Evolutionary conservation across 2,797 vertebrate genomes (phyloP).

Genomic region (Pipistrellus kuhlii): DNA sequence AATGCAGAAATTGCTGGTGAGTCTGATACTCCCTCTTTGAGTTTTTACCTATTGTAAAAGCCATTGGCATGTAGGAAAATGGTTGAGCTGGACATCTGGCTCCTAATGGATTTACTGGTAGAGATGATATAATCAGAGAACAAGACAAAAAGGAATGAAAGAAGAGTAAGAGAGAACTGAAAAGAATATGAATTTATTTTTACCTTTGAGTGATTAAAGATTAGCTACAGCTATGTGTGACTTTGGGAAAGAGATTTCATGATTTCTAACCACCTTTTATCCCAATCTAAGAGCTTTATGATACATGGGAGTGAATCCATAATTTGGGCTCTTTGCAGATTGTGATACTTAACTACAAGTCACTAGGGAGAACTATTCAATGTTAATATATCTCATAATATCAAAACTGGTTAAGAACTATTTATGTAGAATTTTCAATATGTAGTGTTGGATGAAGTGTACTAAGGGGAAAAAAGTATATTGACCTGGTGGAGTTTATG

Average conservation of each 20-base stretch:
- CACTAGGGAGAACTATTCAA: not conserved
- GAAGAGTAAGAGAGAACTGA: not conserved
- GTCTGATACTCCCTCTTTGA: not conserved
- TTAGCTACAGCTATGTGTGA: not conserved
- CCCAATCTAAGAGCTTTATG: not conserved
- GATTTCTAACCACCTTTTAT: constrained; percentile 22
- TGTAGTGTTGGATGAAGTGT: not conserved
- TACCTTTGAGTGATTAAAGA: not conserved
- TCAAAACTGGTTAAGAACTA: not conserved
- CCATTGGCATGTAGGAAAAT: not conserved
- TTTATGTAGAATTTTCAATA: not conserved
- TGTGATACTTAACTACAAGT: not conserved
- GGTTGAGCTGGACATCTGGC: not conserved
- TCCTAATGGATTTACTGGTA: not conserved
- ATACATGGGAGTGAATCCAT: not conserved
- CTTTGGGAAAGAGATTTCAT: not conserved
- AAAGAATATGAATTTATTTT: constrained; percentile 4
- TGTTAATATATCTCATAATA: not conserved
- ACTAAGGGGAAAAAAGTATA: not conserved
- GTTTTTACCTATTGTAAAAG: not conserved
- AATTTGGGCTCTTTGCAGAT: not conserved
- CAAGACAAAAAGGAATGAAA: not conserved
- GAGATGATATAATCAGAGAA: constrained; percentile 1
- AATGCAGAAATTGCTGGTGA: not conserved
- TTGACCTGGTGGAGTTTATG: not conserved